These are phyloP conservation scores for Epizoanthus scotinus DNA, from an alignment of 92 coral and sea anemone genomes.

Conservation along the genomic window DNA sequence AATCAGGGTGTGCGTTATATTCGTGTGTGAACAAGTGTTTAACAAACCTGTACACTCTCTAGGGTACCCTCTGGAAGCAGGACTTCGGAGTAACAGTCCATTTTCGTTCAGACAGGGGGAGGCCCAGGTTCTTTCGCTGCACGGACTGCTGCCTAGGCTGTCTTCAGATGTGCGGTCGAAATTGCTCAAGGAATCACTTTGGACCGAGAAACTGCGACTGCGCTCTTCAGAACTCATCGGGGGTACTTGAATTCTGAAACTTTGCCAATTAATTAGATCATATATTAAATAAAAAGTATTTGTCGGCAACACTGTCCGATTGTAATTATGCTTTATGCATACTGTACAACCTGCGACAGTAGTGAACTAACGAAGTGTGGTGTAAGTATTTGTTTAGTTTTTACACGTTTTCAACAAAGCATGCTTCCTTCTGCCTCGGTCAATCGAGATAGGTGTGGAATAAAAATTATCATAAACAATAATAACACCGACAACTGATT, in stretches of 20 bases:
- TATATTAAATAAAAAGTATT: not conserved
- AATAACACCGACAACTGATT: too few species aligned
- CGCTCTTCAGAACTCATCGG: not conserved
- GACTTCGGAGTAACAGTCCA: conserved; percentile 49
- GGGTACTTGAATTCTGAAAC: not conserved
- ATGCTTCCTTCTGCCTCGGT: too few species aligned
- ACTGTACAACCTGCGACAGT: too few species aligned
- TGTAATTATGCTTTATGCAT: too few species aligned
- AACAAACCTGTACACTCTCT: conserved; percentile 60
- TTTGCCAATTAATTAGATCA: not conserved
- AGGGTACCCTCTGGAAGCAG: conserved; percentile 75
- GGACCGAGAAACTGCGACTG: not conserved
- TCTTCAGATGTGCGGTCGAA: not conserved
- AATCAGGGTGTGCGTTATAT: not conserved
- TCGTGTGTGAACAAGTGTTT: not conserved
- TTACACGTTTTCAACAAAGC: too few species aligned
- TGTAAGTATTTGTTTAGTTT: too few species aligned
- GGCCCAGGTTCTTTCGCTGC: conserved; percentile 9
- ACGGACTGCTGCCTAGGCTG: not conserved
- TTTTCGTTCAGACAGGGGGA: conserved; percentile 35
- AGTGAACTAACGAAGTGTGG: too few species aligned
- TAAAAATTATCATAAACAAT: too few species aligned
- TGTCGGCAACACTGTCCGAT: too few species aligned
- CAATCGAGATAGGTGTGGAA: too few species aligned
- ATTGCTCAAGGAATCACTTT: not conserved